These are phyloP conservation scores for Polypterus senegalus DNA, from an alignment of 2,113 vertebrate genomes.

Conservation along the genomic window DNA sequence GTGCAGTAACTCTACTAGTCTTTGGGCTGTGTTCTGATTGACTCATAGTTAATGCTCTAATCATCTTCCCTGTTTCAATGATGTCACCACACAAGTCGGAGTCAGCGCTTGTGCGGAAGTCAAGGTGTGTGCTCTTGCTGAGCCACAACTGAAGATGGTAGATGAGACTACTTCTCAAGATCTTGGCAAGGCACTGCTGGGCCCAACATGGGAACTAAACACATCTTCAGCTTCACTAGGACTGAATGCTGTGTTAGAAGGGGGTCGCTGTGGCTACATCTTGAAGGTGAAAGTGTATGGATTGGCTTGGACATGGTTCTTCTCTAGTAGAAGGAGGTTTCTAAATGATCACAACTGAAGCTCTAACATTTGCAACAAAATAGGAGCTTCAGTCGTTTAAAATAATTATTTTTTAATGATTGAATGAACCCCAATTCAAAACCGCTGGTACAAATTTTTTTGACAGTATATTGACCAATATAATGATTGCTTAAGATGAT, in stretches of 20 bases:
- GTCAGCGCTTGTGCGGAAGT: neutral
- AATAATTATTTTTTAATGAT: too few relatives aligned
- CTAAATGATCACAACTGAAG: too few relatives aligned
- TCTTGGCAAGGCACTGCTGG: conserved; percentile 37
- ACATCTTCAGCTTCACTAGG: conserved; percentile 34
- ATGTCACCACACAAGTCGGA: conserved; percentile 53
- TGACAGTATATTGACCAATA: too few relatives aligned
- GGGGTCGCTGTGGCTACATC: conserved; percentile 25
- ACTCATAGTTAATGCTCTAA: conserved; percentile 75
- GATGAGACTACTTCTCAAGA: conserved; percentile 38
- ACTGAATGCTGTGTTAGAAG: conserved; percentile 17
- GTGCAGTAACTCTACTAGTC: conserved; percentile 38
- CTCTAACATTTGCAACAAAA: too few relatives aligned
- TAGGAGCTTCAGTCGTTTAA: too few relatives aligned
- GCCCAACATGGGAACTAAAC: conserved; percentile 36
- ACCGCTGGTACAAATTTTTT: too few relatives aligned
- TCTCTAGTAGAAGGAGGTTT: too few relatives aligned
- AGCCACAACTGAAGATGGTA: conserved; percentile 36
- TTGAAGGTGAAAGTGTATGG: conserved; percentile 36
- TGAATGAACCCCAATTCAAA: too few relatives aligned
- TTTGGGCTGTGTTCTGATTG: conserved; percentile 52
- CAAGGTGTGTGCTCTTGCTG: conserved; percentile 21
- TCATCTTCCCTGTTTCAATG: conserved; percentile 69
- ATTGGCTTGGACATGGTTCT: neutral
- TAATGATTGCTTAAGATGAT: too few relatives aligned